Percentiles rank a stretch among this genome's conserved stretches.
phyloP scores from a whole-genome alignment of 2,888 invertebrate genomes.

The Agonopterix heracliana region DNA sequence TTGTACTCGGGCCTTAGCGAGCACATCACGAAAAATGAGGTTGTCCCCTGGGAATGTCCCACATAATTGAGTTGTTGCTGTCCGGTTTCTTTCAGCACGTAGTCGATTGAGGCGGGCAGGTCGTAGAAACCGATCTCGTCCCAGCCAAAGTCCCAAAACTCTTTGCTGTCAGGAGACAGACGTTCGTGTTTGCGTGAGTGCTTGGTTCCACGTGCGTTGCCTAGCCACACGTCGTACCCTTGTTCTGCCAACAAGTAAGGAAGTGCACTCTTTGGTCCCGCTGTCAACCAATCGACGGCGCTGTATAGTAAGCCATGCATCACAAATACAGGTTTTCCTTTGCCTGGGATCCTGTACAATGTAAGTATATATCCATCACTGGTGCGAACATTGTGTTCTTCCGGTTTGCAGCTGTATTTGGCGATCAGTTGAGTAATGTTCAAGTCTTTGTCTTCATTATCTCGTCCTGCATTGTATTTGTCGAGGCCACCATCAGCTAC shows the following conservation, averaged over 20 bases:
- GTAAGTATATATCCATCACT: constrained; percentile 45
- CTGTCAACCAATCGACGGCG: constrained; percentile 48
- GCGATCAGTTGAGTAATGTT: constrained; percentile 29
- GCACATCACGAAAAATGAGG: constrained; percentile 53
- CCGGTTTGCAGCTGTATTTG: constrained; percentile 43
- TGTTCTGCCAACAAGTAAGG: constrained; percentile 72
- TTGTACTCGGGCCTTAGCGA: constrained; percentile 52
- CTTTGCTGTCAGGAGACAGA: constrained; percentile 35
- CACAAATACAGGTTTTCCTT: constrained; percentile 32
- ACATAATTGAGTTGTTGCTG: constrained; percentile 42
- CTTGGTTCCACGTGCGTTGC: constrained; percentile 69
- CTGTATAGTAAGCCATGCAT: constrained; percentile 55
- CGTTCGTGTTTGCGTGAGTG: constrained; percentile 72
- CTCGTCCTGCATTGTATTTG: neutral
- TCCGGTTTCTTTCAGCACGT: constrained; percentile 36
- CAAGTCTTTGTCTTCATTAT: constrained; percentile 33
- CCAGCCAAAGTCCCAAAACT: constrained; percentile 81
- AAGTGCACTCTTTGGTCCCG: constrained; percentile 41
- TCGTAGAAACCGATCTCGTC: constrained; percentile 74
- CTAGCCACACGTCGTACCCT: constrained; percentile 58
- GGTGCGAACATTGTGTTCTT: constrained; percentile 37
- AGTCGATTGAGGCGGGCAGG: constrained; percentile 51
- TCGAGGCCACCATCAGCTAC: neutral
- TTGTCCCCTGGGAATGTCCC: constrained; percentile 62
- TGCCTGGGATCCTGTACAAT: constrained; percentile 42